phyloP scores from a whole-genome alignment of 2,888 invertebrate species.

The Hirtodrosophila histrioides region DNA sequence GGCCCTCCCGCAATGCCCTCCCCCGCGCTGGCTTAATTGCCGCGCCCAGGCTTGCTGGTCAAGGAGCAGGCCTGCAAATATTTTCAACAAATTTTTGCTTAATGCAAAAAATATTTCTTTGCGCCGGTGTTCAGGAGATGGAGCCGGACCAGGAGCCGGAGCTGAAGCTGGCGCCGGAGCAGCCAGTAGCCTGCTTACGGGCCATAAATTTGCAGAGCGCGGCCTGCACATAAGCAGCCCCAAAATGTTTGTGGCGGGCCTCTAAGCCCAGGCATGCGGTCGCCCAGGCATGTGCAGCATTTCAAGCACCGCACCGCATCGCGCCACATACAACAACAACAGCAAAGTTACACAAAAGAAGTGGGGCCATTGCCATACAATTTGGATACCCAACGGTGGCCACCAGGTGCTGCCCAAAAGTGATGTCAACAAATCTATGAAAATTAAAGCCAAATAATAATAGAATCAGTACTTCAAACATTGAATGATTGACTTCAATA shows the following conservation, averaged over 20 bases:
- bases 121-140: conserved; percentile 24
- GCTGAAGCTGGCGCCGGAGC: neutral
- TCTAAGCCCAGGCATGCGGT: conserved; percentile 78
- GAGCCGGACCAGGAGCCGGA: neutral
- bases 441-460: conserved; percentile 25
- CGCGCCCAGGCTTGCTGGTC: conserved; percentile 51
- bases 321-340: conserved; percentile 21
- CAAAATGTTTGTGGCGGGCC: conserved; percentile 76
- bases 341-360: conserved; percentile 60
- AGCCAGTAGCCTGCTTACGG: conserved; percentile 42
- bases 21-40: conserved; percentile 64
- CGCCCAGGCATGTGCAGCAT: conserved; percentile 78
- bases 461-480: neutral
- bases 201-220: conserved; percentile 63
- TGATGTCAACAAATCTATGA: conserved; percentile 27
- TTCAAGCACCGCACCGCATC: conserved; percentile 66
- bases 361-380: conserved; percentile 60
- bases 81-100: conserved; percentile 78
- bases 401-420: conserved; percentile 35
- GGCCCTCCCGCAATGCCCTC: conserved; percentile 16
- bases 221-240: conserved; percentile 64
- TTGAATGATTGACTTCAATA: too few species aligned
- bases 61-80: conserved; percentile 66
- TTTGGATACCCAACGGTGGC: conserved; percentile 50
- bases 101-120: conserved; percentile 80